phyloP scores from a whole-genome alignment of 2,888 invertebrate species.

The Torymus auratus region DNA sequence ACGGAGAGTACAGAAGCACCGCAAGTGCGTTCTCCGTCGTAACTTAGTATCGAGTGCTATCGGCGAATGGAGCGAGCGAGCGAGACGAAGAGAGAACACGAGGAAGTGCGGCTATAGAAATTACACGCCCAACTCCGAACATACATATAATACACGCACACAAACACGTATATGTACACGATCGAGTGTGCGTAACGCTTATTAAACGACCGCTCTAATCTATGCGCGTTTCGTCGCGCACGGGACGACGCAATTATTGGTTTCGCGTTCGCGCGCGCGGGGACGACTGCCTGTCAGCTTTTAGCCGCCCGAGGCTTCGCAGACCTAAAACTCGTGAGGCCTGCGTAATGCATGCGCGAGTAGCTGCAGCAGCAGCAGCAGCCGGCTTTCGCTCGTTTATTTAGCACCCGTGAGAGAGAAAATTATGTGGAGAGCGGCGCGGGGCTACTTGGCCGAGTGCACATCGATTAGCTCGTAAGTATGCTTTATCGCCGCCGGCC shows the following conservation, averaged over 20 bases:
- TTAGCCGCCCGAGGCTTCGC: not conserved
- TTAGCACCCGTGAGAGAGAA: conserved; percentile 14
- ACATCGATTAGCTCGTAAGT: conserved; percentile 41
- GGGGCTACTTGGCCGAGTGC: conserved; percentile 18
- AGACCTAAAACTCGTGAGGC: conserved; percentile 13
- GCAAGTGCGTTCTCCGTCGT: conserved; percentile 43
- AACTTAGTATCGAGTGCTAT: conserved; percentile 45
- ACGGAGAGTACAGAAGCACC: conserved; percentile 39
- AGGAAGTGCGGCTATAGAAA: conserved; percentile 71
- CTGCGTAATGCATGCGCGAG: not conserved
- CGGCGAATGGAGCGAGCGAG: not conserved
- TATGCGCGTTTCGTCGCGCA: conserved; percentile 20
- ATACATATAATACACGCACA: too few relatives aligned
- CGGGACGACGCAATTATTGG: conserved; percentile 71
- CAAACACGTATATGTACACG: too few relatives aligned
- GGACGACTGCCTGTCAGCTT: not conserved
- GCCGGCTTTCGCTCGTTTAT: conserved; percentile 45
- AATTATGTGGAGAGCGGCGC: conserved; percentile 11
- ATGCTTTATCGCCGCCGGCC: conserved; percentile 37
- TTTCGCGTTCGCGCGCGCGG: conserved; percentile 69
- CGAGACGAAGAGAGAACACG: conserved; percentile 63
- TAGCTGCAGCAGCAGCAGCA: not conserved
- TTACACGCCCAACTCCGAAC: conserved; percentile 65
- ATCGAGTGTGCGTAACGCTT: conserved; percentile 58
- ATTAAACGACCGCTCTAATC: conserved; percentile 65